Base-by-base conservation (phyloP, 1,140 invertebrate species). In the Lasaia peninsularis region DNA sequence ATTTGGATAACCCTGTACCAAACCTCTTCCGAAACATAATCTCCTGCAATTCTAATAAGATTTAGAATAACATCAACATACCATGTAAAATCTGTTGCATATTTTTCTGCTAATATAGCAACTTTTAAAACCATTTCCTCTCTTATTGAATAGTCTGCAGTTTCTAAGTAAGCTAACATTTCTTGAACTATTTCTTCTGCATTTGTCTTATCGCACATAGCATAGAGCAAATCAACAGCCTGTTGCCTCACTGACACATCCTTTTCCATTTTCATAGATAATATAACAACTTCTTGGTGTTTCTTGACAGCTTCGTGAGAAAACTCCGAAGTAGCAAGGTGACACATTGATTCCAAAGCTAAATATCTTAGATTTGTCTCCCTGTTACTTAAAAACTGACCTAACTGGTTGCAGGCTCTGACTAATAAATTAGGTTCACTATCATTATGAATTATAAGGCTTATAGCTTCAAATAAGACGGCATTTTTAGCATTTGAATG, bases 61-160 rank as follows among this genome's bases (percentile, higher is more conserved):
- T 99, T 99, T 33, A 99, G 90, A 71, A 99, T 99, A 3, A 99
- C 98, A 90, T 99, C 99, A 58, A 99, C 98, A 89, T 96, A 92
- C 99, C 99, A 99, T 10, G 98, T 99, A 73, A 99, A 99, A 87
- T 99, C 98, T 20, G 98, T 98, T 1, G 98, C 98, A 90, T 99
- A 99, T 90, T 99, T 99, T 90, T 99, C 99, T 12, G 98, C 98
- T 58, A 99, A 90, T 79, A 99, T 99, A 24, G 99, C 99, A 57
- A 99, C 98, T 91, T 99, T 99, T 7, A 99, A 90, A 9, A 99
- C 99, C 98, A 99, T 99, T 91, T 99, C 99, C 90, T 99, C 99
- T 70, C 98, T 92, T 73, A 99, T 99, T 14, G 98, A 99, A 90
- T 99, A 99, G 90, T 99, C 99, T 28, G 99, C 98, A 11, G 98